These are phyloP conservation scores for Drosophila koepferae DNA, from an alignment of 2,888 invertebrate genomes.

Conservation along the genomic window DNA sequence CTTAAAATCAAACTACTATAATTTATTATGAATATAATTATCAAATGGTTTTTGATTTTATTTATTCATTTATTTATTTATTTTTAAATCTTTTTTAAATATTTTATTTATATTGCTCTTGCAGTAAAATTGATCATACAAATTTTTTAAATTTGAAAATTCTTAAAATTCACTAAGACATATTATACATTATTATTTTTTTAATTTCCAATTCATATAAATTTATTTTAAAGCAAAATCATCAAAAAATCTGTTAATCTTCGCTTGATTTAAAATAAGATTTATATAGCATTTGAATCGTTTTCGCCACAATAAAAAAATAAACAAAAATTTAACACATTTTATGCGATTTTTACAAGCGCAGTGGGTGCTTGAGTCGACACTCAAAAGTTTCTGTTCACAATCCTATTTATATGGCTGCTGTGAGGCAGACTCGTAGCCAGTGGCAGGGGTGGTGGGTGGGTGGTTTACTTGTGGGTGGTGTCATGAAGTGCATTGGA, in stretches of 20 bases:
- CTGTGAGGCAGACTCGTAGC: neutral
- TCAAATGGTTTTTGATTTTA: too few relatives aligned
- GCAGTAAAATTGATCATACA: too few relatives aligned
- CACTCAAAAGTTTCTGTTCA: conserved; percentile 12
- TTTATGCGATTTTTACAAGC: conserved; percentile 73
- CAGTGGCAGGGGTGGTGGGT: neutral
- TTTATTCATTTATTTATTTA: too few relatives aligned
- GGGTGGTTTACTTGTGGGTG: conserved; percentile 3
- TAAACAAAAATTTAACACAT: conserved; percentile 44
- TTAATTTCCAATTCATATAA: too few relatives aligned
- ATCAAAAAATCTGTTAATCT: neutral
- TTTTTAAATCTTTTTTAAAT: too few relatives aligned
- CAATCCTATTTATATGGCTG: conserved; percentile 28
- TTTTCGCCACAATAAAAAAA: conserved; percentile 9
- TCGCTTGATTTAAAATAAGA: neutral
- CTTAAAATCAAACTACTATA: neutral
- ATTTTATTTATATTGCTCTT: too few relatives aligned
- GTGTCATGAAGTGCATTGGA: conserved; percentile 72
- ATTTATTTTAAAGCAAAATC: too few relatives aligned
- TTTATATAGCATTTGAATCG: conserved; percentile 11
- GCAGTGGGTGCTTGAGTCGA: conserved; percentile 45
- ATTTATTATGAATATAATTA: neutral
- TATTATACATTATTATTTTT: too few relatives aligned
- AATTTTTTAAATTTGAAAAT: too few relatives aligned
- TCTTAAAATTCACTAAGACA: too few relatives aligned